Base-by-base conservation (phyloP, 2,888 invertebrate genomes). In the Mellilla xanthometata region DNA sequence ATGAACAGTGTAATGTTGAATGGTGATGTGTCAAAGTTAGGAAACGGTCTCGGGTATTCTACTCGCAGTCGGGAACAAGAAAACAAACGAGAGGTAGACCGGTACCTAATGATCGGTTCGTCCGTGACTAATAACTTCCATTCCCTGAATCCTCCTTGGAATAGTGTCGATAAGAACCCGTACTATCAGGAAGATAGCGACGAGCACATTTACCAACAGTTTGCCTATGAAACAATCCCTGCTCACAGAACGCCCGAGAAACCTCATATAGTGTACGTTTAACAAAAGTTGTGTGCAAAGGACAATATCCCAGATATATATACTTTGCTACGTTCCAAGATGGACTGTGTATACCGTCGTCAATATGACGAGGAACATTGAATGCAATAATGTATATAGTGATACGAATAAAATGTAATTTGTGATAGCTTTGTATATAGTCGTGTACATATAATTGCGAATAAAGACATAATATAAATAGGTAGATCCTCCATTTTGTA, bases 251-350 rank as follows among this genome's bases (percentile, higher is more conserved):
- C 90, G 56, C 89, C 90, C 40, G 91, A 91, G 65, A 90, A 91
- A 74, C 91, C 91, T 49, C 91, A 91, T 77, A 90, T 91, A 84
- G 91, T 91, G 78, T 91, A 91, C 63, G 91, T 91, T 66, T 91
- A 90, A 90, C 89, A 85, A 71, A 86, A 80, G 74, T 75, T 81
- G 76, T 77, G 71, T 60, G 74, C 75, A 73, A 78, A 73, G 76
- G 76, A 84, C 82, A 76, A 76, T 81, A 72, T 80, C 38, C 38
- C 41, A 67, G 68, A 76, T 74, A 74, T 75, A 71, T 75, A 73
- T 68, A 74, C 72, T 73, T 79, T 77, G 73, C 73, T 77, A 67
- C 63, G 71, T 68, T 71, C 68, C 71, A 62, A 58, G 62, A 62
- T 65, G 66, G 65, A 67, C 62, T 54, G 60, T 57, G 68, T 70